Evolutionary conservation across 2,888 invertebrate species (phyloP).

Genomic region (Eupeodes latifasciatus): DNA sequence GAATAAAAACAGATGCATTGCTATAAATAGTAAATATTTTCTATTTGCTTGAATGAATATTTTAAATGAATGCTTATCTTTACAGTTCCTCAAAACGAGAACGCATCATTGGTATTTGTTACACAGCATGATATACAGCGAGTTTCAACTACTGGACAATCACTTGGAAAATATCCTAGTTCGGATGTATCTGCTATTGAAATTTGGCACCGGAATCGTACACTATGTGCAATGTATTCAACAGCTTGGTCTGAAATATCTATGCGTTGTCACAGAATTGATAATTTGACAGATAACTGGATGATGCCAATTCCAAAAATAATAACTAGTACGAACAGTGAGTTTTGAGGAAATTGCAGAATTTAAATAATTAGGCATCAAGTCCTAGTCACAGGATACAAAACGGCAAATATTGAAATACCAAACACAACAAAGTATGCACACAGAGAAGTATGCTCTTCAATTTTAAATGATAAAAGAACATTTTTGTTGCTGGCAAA

Average conservation of each 20-base stretch:
- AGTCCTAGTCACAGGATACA: constrained; percentile 51
- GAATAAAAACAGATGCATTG: constrained; percentile 87
- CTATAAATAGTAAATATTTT: constrained; percentile 87
- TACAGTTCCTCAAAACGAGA: constrained; percentile 87
- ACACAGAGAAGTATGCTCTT: constrained; percentile 58
- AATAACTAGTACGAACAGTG: constrained; percentile 88
- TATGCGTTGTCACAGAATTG: constrained; percentile 88
- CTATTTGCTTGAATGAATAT: constrained; percentile 58
- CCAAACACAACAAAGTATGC: constrained; percentile 56
- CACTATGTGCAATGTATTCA: constrained; percentile 90
- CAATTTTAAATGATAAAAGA: constrained; percentile 43
- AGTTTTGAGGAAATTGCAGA: constrained; percentile 80
- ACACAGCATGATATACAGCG: constrained; percentile 88
- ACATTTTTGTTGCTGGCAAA: constrained; percentile 6
- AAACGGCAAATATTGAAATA: constrained; percentile 10
- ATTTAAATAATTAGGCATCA: constrained; percentile 39
- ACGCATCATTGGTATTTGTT: constrained; percentile 88
- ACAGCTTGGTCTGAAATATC: constrained; percentile 83
- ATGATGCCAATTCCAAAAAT: constrained; percentile 86
- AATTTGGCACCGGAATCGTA: constrained; percentile 88
- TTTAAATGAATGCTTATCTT: constrained; percentile 36
- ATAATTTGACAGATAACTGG: constrained; percentile 87
- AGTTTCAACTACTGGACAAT: constrained; percentile 86
- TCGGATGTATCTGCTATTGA: constrained; percentile 85
- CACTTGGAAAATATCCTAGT: constrained; percentile 79